phyloP scores from a whole-genome alignment of 2,797 vertebrate genomes.

The Tragopan temminckii region DNA sequence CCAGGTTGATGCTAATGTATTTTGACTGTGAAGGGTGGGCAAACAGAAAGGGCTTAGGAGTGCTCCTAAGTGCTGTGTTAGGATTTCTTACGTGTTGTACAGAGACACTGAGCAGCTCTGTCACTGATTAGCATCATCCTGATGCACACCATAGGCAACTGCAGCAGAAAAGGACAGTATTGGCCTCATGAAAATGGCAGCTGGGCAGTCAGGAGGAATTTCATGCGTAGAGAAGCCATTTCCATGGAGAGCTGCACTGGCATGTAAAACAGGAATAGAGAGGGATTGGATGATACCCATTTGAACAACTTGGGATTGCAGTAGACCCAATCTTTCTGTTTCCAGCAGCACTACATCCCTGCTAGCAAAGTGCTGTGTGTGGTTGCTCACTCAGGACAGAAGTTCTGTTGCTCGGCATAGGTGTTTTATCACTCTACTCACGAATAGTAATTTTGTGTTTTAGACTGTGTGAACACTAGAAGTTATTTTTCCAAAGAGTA shows the following conservation, averaged over 20 bases:
- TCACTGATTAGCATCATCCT: not conserved
- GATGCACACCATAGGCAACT: not conserved
- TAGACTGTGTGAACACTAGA: not conserved
- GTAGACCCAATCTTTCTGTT: not conserved
- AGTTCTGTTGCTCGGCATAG: not conserved
- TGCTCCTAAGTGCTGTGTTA: not conserved
- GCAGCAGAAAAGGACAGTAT: not conserved
- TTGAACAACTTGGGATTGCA: not conserved
- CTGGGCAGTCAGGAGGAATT: not conserved
- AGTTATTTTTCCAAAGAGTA: not conserved
- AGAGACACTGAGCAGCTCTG: not conserved
- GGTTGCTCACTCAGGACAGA: not conserved
- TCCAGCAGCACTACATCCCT: not conserved
- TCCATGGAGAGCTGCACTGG: not conserved
- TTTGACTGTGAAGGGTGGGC: not conserved
- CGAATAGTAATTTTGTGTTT: not conserved
- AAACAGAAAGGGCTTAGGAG: not conserved
- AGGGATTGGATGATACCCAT: not conserved
- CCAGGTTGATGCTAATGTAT: not conserved
- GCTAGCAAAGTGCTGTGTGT: not conserved
- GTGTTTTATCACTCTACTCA: not conserved
- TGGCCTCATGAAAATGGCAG: not conserved
- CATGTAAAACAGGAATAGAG: not conserved
- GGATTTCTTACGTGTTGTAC: not conserved
- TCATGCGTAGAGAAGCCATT: not conserved